These are phyloP conservation scores for Ichneumon xanthorius DNA, from an alignment of 2,888 invertebrate genomes.

Conservation along the genomic window DNA sequence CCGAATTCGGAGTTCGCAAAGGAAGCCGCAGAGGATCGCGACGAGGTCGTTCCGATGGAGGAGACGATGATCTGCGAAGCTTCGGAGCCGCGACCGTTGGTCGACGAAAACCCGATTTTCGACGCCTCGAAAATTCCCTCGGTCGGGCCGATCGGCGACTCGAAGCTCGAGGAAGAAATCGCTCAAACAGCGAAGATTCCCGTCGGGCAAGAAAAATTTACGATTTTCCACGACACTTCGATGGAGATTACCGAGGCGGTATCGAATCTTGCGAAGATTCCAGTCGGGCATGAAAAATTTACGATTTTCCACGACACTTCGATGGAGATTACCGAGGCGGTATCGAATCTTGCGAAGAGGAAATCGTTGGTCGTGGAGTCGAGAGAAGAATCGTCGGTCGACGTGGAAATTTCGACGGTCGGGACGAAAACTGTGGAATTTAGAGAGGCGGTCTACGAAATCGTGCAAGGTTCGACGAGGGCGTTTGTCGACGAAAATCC, in stretches of 20 bases:
- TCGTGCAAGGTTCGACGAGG: background rate
- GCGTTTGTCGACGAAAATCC: background rate
- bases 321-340: conserved; percentile 63
- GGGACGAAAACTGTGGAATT: conserved; percentile 32
- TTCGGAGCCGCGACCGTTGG: too few relatives aligned
- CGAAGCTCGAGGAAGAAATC: background rate
- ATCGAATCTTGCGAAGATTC: background rate
- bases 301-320: conserved; percentile 46
- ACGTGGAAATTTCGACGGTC: conserved; percentile 45
- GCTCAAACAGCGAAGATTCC: background rate
- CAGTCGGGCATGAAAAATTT: conserved; percentile 13
- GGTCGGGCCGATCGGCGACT: background rate
- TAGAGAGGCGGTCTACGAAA: background rate
- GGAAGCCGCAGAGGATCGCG: background rate
- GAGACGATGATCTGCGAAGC: background rate
- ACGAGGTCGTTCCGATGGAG: background rate
- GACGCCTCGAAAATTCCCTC: background rate
- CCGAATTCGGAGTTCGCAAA: background rate
- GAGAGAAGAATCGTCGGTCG: background rate
- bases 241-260: conserved; percentile 65
- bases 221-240: conserved; percentile 43
- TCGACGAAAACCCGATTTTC: background rate
- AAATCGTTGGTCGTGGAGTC: background rate
- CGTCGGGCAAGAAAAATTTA: conserved; percentile 14
- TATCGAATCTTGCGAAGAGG: background rate